These are phyloP conservation scores for Xylota segnis DNA, from an alignment of 2,888 invertebrate species.

Conservation along the genomic window DNA sequence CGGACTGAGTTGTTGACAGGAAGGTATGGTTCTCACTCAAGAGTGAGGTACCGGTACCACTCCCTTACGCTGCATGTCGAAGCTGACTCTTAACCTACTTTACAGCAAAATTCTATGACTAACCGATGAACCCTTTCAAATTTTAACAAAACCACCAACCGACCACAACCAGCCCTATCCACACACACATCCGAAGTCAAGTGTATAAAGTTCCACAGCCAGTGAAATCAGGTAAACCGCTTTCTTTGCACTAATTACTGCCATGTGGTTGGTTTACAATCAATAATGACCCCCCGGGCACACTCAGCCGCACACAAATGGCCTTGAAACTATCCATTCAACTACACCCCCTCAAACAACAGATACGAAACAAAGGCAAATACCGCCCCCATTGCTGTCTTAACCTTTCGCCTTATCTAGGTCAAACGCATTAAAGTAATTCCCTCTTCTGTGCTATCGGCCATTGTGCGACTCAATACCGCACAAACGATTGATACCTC, in stretches of 20 bases:
- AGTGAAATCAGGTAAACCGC: background rate
- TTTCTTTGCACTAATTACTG: conserved; percentile 34
- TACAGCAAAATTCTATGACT: no score
- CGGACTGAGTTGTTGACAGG: no score
- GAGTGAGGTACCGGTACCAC: no score
- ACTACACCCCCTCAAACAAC: background rate
- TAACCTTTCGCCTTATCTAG: conserved; percentile 32
- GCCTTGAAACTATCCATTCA: conserved; percentile 26
- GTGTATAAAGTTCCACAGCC: background rate
- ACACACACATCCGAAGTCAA: background rate
- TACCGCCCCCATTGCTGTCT: conserved; percentile 17
- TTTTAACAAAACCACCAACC: background rate
- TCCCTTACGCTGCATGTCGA: no score
- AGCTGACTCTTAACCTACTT: no score
- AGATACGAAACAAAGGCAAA: conserved; percentile 2
- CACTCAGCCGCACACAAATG: background rate
- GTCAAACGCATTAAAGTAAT: conserved; percentile 59
- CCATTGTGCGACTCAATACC: background rate
- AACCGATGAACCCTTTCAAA: no score
- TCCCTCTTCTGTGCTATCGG: conserved; percentile 39
- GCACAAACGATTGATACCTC: background rate
- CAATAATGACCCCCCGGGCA: conserved; percentile 18
- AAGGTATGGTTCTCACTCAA: no score
- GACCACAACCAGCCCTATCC: background rate
- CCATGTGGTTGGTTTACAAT: conserved; percentile 34